Evolutionary conservation across 2,797 vertebrate species (phyloP), one percentile per base, ranked within the genome.

Genomic region (Scarus forsteni): DNA sequence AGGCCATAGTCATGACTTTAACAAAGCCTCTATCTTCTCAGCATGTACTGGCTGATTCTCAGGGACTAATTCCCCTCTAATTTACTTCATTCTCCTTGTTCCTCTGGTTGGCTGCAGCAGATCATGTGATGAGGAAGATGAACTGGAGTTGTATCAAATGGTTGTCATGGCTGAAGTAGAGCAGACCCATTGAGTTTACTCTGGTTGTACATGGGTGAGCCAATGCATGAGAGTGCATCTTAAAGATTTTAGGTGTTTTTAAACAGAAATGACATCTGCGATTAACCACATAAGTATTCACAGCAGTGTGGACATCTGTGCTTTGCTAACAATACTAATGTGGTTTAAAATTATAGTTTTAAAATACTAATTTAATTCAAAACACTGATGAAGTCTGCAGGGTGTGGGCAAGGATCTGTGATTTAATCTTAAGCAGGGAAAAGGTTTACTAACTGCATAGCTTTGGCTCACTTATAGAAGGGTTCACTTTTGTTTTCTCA

Each of bases 121-220:
- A 95, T 97, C 96, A 92, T 95, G 90, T 96, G 97, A 96, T 90
- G 95, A 97, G 90, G 96, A 96, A 13, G 95, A 93, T 69, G 95
- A 94, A 79, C 87, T 94, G 75, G 92, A 94, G 61, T 85, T 96
- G 42, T 96, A 94, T 95, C 94, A 95, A 53, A 54, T 95, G 95
- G 88, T 95, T 94, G 95, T 96, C 94, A 90, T 94, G 95, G 93
- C 94, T 69, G 94, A 87, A 90, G 67, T 98, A 97, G 96, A 96
- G 93, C 97, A 98, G 89, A 92, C 92, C 87, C 93, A 95, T 66
- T 96, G 95, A 96, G 87, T 88, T 76, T 77, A 89, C 68, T 90
- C 87, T 95, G 94, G 80, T 81, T 51, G 87, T 77, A 59, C 58
- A 46, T 85, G 85, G 89, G 92, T 92, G 91, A 91, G 91, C 76